These are phyloP conservation scores for Bombus waltoni DNA, from an alignment of 1,140 invertebrate species.

Conservation along the genomic window DNA sequence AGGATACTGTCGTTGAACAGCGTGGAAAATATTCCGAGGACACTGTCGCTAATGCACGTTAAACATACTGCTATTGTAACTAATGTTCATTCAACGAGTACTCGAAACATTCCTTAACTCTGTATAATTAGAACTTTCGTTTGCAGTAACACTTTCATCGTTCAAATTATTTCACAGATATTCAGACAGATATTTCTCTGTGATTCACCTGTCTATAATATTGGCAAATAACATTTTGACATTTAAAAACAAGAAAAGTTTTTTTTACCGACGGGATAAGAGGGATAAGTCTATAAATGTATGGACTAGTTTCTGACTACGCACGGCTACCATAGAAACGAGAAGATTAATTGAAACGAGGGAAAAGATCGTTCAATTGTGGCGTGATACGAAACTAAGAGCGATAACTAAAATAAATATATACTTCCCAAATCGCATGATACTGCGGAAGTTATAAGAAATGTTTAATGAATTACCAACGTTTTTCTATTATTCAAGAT, in stretches of 20 bases:
- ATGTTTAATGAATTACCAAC: too few species aligned
- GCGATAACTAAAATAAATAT: background rate
- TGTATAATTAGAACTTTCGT: background rate
- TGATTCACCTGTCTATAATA: background rate
- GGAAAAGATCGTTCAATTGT: background rate
- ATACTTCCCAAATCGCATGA: too few species aligned
- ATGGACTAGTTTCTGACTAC: background rate
- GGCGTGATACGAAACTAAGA: background rate
- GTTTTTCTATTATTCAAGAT: background rate
- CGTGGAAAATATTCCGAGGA: conserved; percentile 51
- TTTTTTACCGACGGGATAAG: background rate
- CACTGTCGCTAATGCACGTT: background rate
- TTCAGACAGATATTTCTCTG: too few species aligned
- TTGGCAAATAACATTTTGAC: background rate
- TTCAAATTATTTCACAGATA: too few species aligned
- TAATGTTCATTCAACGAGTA: background rate
- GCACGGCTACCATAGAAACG: background rate
- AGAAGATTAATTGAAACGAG: background rate
- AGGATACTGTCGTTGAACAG: background rate
- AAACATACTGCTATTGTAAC: conserved; percentile 22
- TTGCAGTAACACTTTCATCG: too few species aligned
- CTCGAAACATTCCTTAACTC: background rate
- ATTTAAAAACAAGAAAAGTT: background rate
- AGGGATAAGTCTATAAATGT: background rate
- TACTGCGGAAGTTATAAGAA: too few species aligned